Evolutionary conservation across 1,140 invertebrate species (phyloP).

Genomic region (Littorina saxatilis): DNA sequence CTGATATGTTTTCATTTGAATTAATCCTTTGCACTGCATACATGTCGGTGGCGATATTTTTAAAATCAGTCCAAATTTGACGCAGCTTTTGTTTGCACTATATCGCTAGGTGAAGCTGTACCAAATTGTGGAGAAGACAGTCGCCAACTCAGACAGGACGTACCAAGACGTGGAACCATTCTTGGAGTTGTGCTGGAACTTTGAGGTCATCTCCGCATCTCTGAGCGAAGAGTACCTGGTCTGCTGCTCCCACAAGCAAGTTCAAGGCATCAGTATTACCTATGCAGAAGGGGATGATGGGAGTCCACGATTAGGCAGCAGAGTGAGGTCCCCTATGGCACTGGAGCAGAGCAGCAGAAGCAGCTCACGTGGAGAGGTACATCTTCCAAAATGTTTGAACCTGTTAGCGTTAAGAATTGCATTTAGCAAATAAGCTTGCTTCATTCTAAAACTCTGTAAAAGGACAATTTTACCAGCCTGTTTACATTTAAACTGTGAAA

Average conservation of each 20-base stretch:
- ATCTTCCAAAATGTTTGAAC: too few relatives aligned
- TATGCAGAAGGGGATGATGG: slow-evolving; percentile 18
- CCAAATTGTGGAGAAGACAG: slow-evolving; percentile 47
- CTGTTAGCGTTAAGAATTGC: background rate
- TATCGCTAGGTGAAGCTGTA: slow-evolving; percentile 44
- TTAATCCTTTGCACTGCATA: too few relatives aligned
- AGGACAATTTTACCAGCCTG: background rate
- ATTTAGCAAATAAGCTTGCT: background rate
- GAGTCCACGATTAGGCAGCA: background rate
- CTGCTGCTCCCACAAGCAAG: slow-evolving; percentile 48
- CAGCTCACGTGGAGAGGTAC: background rate
- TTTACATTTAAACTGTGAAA: background rate
- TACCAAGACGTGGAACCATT: slow-evolving; percentile 52
- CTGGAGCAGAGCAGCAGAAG: slow-evolving; percentile 17
- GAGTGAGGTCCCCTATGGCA: slow-evolving; percentile 6
- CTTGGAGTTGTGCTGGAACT: slow-evolving; percentile 53
- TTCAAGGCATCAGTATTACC: slow-evolving; percentile 40
- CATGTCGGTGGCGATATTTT: too few relatives aligned
- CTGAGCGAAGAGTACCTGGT: slow-evolving; percentile 49
- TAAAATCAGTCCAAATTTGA: too few relatives aligned
- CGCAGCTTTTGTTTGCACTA: background rate
- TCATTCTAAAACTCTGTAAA: background rate
- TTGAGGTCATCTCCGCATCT: slow-evolving; percentile 35
- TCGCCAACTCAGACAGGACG: slow-evolving; percentile 41
- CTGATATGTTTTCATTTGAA: too few relatives aligned